These are phyloP conservation scores for Sprattus sprattus DNA, from an alignment of 2,113 vertebrate genomes.

Conservation along the genomic window DNA sequence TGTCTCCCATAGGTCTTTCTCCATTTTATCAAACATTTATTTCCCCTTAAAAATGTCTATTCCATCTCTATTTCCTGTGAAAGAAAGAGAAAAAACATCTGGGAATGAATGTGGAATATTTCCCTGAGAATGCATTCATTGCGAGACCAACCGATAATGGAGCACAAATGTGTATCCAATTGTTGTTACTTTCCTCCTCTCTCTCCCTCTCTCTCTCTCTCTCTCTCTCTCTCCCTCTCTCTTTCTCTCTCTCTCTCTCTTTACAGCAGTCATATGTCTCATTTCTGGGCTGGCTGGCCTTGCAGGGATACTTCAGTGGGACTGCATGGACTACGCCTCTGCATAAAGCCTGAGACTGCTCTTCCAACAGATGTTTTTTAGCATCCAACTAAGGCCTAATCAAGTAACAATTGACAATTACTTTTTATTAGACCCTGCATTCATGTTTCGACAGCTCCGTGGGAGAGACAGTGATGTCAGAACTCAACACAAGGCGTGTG, in stretches of 20 bases:
- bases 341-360: neutral
- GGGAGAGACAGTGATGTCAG: constrained; percentile 3
- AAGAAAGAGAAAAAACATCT: constrained; percentile 17
- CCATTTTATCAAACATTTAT: neutral
- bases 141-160: constrained; percentile 21
- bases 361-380: neutral
- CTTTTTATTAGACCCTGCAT: constrained; percentile 4
- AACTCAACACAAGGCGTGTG: neutral
- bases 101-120: constrained; percentile 31
- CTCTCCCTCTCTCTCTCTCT: neutral
- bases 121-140: constrained; percentile 31
- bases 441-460: constrained; percentile 3
- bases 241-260: neutral
- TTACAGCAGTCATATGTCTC: constrained; percentile 24
- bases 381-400: neutral
- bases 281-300: constrained; percentile 19
- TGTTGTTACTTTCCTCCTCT: constrained; percentile 17
- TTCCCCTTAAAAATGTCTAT: neutral
- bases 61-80: constrained; percentile 18
- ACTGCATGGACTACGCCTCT: constrained; percentile 5
- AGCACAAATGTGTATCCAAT: constrained; percentile 40
- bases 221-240: neutral
- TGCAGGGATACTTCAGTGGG: constrained; percentile 8
- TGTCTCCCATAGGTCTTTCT: neutral
- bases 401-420: constrained; percentile 5